A percentile compares a stretch with the other conserved stretches of the same genome.
These are phyloP conservation scores for Muntiacus reevesi DNA, from an alignment of 2,113 vertebrate genomes.

Conservation along the genomic window DNA sequence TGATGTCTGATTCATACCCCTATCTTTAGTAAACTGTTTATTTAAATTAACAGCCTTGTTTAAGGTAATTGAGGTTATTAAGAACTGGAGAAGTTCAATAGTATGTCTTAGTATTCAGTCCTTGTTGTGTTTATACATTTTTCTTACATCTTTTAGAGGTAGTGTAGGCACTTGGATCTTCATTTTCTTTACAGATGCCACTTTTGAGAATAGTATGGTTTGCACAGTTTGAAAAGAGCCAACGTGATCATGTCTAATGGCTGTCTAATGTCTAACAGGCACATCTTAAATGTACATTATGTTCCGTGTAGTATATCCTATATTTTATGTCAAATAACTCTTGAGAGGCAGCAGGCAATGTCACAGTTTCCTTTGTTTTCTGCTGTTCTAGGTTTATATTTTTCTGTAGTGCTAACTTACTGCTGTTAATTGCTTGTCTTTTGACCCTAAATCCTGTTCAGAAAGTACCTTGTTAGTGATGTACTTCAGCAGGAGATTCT, in stretches of 20 bases:
- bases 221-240: background rate
- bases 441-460: conserved; percentile 19
- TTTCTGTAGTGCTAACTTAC: background rate
- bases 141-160: background rate
- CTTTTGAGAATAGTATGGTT: background rate
- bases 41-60: background rate
- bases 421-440: conserved; percentile 9
- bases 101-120: background rate
- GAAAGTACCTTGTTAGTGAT: background rate
- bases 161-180: background rate
- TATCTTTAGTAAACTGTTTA: background rate
- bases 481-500: background rate
- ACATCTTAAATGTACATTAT: background rate
- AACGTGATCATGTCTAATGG: background rate
- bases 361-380: background rate
- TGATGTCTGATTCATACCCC: background rate
- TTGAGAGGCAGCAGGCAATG: background rate
- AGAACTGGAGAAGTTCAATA: background rate
- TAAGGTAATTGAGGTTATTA: background rate
- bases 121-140: background rate
- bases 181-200: background rate
- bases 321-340: background rate
- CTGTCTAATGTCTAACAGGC: background rate
- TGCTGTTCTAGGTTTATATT: background rate
- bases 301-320: background rate